phyloP scores from a whole-genome alignment of 2,888 invertebrate genomes.

The Boloria selene region DNA sequence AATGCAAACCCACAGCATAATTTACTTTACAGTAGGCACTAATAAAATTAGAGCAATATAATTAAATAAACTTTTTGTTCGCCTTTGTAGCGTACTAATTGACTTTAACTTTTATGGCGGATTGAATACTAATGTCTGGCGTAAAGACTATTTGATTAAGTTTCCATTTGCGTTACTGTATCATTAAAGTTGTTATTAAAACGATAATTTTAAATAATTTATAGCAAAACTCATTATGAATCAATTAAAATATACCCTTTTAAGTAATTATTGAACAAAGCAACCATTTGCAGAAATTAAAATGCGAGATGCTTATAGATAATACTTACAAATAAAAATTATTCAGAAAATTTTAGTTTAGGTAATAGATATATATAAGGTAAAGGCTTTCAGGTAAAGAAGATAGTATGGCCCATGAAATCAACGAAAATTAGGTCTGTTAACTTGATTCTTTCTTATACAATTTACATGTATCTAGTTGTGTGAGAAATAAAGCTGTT shows the following conservation, averaged over 20 bases:
- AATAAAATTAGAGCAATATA: constrained; percentile 1
- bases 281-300: background rate
- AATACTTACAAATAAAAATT: background rate
- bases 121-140: constrained; percentile 13
- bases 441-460: too few relatives aligned
- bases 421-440: too few relatives aligned
- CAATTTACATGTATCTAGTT: too few relatives aligned
- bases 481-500: too few relatives aligned
- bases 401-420: too few relatives aligned
- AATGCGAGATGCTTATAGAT: background rate
- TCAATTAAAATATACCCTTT: background rate
- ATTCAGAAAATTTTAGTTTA: too few relatives aligned
- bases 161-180: constrained; percentile 8
- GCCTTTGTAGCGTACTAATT: constrained; percentile 4
- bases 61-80: constrained; percentile 13
- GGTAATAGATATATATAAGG: too few relatives aligned
- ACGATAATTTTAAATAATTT: constrained; percentile 17
- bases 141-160: constrained; percentile 15
- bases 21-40: too few relatives aligned
- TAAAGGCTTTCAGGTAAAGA: too few relatives aligned
- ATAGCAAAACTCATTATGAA: constrained; percentile 3
- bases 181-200: constrained; percentile 13
- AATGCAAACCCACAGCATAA: too few relatives aligned
- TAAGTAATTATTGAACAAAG: background rate
- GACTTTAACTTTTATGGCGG: constrained; percentile 13